phyloP scores from a whole-genome alignment of 1,140 invertebrate genomes.

The Zaprionus capensis region DNA sequence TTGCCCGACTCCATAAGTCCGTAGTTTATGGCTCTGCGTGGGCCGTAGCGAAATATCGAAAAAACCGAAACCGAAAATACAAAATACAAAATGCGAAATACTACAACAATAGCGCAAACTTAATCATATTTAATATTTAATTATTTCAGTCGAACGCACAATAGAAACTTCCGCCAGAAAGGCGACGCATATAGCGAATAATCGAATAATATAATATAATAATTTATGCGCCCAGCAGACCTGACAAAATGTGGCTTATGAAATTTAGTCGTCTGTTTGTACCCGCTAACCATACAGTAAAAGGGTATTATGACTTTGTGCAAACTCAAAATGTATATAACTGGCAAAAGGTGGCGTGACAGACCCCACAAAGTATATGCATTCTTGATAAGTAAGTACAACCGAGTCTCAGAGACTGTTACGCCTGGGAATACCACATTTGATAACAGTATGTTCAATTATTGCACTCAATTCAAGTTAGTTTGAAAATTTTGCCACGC shows the following conservation, averaged over 20 bases:
- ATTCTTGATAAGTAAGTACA: no score
- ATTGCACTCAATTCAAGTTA: no score
- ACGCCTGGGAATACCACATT: no score
- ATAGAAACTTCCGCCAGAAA: constrained; percentile 69
- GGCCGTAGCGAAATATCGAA: constrained; percentile 34
- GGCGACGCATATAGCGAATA: constrained; percentile 23
- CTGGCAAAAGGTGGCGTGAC: no score
- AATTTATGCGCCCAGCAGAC: constrained; percentile 55
- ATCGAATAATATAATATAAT: constrained; percentile 45
- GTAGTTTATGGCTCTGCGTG: constrained; percentile 72
- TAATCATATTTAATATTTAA: constrained; percentile 82
- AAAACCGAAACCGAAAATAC: constrained; percentile 1
- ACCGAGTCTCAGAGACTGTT: no score
- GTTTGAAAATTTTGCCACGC: no score
- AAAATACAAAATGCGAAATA: constrained; percentile 9
- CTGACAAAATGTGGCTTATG: constrained; percentile 49
- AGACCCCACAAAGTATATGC: no score
- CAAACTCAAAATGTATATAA: no score
- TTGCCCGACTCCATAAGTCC: constrained; percentile 64
- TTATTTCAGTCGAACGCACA: constrained; percentile 75
- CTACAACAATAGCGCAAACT: constrained; percentile 32
- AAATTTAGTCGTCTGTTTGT: constrained; percentile 26
- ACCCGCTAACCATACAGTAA: no score
- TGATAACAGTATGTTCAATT: no score
- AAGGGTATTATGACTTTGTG: no score